These are phyloP conservation scores for Anadara kagoshimensis DNA, from an alignment of 1,140 invertebrate species.

Conservation along the genomic window DNA sequence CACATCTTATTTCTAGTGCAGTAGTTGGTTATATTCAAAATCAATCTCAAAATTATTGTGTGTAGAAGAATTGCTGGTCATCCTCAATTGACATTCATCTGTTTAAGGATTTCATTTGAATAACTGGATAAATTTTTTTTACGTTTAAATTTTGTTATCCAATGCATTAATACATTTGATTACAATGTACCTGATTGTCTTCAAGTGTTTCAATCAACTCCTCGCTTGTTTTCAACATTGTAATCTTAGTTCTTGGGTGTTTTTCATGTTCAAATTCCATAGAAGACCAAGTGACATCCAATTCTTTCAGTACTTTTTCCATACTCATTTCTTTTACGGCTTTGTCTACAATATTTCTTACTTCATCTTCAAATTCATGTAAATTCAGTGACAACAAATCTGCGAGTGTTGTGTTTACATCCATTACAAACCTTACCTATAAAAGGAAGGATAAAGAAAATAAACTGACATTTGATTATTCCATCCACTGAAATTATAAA, in stretches of 20 bases:
- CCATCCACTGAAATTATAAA: too few relatives aligned
- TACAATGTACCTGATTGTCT: slow-evolving; percentile 90
- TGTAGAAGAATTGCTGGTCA: too few relatives aligned
- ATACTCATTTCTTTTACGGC: slow-evolving; percentile 98
- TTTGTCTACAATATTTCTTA: slow-evolving; percentile 97
- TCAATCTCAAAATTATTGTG: too few relatives aligned
- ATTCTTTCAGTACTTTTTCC: slow-evolving; percentile 93
- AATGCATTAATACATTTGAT: too few relatives aligned
- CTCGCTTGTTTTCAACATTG: slow-evolving; percentile 91
- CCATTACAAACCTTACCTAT: slow-evolving; percentile 93
- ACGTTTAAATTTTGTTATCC: too few relatives aligned
- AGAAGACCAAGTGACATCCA: slow-evolving; percentile 91
- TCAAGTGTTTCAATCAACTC: slow-evolving; percentile 97
- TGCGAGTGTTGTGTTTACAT: slow-evolving; percentile 90
- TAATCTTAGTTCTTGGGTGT: slow-evolving; percentile 88
- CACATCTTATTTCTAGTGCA: too few relatives aligned
- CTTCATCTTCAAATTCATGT: slow-evolving; percentile 96
- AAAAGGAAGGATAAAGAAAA: slow-evolving; percentile 5
- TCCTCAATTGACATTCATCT: too few relatives aligned
- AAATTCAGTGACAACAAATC: slow-evolving; percentile 93
- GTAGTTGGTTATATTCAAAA: too few relatives aligned
- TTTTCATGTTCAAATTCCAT: slow-evolving; percentile 95
- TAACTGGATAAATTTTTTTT: too few relatives aligned
- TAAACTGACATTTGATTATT: not conserved
- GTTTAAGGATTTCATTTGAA: too few relatives aligned